Evolutionary conservation across 2,888 invertebrate species (phyloP), one percentile per base, ranked within the genome.

Genomic region (Ashinkailepas kermadecensis): DNA sequence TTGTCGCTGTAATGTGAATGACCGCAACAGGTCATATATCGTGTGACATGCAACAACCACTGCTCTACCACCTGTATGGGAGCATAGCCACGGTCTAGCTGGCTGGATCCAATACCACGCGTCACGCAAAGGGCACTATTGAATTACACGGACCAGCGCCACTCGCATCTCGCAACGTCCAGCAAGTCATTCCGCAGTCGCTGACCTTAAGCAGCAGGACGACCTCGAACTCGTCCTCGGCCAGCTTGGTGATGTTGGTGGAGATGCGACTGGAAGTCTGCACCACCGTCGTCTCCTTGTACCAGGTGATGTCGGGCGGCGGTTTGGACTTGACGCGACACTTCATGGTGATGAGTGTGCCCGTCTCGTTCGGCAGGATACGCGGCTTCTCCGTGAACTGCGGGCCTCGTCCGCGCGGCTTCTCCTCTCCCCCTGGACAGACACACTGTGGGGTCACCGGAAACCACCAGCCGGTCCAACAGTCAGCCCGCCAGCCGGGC

Each of bases 331-430:
- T 94, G 89, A 79, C 83, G 82, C 62, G 83, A 67, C 59, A 84
- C 83, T 96, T 95, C 95, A 99, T 96, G 84, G 96, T 94, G 86
- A 99, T 97, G 86, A 97, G 92, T 85, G 97, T 97, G 86, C 97
- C 98, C 87, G 94, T 95, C 88, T 96, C 96, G 89, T 97, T 97
- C 87, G 99, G 99, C 90, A 98, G 96, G 89, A 99, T 99, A 89
- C 95, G 93, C 85, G 99, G 99, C 91, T 99, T 99, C 90, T 97
- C 97, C 87, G 97, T 92, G 89, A 99, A 99, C 83, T 96, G 95
- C 85, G 99, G 99, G 86, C 97, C 95, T 8, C 74, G 74, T 8
- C 74, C 74, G 6, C 74, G 54, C 74, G 54, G 54, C 74, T 74
- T 54, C 74, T 74, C 74, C 74, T 74, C 74, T 10, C 74, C 74